Evolutionary conservation across 2,888 invertebrate species (phyloP).

Genomic region (Lucinisca nassula): DNA sequence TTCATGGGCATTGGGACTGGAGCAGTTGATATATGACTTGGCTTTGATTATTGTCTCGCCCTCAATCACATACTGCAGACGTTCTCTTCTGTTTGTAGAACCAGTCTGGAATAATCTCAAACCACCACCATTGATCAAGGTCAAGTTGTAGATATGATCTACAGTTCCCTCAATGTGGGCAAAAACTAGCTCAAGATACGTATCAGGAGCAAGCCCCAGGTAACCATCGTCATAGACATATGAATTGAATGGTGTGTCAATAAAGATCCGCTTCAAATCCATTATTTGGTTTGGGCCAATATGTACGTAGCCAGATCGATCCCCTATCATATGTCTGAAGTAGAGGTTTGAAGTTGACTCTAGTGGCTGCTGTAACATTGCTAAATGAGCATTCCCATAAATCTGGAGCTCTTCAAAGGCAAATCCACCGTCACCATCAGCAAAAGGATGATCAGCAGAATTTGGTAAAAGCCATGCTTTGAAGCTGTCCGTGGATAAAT

Average conservation of each 20-base stretch:
- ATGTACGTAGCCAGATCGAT: constrained; percentile 78
- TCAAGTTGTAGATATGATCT: constrained; percentile 80
- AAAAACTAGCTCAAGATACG: constrained; percentile 78
- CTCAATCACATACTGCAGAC: constrained; percentile 73
- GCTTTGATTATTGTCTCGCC: constrained; percentile 80
- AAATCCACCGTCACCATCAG: constrained; percentile 70
- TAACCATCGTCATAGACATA: constrained; percentile 80
- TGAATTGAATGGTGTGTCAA: constrained; percentile 81
- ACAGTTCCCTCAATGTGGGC: constrained; percentile 78
- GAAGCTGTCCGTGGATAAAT: constrained; percentile 76
- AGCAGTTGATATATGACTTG: constrained; percentile 74
- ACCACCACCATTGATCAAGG: constrained; percentile 77
- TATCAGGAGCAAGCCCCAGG: constrained; percentile 79
- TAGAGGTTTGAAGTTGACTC: constrained; percentile 68
- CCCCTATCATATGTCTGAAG: constrained; percentile 82
- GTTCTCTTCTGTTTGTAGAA: constrained; percentile 72
- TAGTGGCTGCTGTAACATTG: constrained; percentile 75
- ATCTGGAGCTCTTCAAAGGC: constrained; percentile 80
- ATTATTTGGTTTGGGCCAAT: constrained; percentile 79
- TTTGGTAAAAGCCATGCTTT: constrained; percentile 81
- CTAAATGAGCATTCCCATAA: constrained; percentile 81
- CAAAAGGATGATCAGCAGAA: constrained; percentile 76
- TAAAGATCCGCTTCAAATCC: constrained; percentile 74
- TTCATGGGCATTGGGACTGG: constrained; percentile 74
- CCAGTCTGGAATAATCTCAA: constrained; percentile 77